A percentile compares a stretch with the other conserved stretches of the same genome.
These are phyloP conservation scores for Equus przewalskii DNA, from an alignment of 2,113 vertebrate species.

Conservation along the genomic window DNA sequence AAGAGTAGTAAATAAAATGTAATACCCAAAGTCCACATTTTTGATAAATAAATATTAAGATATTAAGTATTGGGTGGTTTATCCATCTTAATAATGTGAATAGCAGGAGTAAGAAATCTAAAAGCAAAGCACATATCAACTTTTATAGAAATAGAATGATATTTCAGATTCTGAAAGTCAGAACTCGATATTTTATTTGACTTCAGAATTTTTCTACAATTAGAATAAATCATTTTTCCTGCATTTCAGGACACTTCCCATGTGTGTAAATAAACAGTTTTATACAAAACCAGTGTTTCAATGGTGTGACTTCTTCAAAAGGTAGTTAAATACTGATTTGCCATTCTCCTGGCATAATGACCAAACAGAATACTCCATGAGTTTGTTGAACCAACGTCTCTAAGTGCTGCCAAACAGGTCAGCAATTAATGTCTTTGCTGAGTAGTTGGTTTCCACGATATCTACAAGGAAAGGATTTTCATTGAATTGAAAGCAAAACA, in stretches of 20 bases:
- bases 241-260: background rate
- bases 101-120: background rate
- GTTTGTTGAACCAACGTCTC: conserved; percentile 68
- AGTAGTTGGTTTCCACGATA: conserved; percentile 70
- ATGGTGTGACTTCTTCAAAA: conserved; percentile 56
- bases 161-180: conserved; percentile 29
- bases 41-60: conserved; percentile 23
- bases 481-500: conserved; percentile 70
- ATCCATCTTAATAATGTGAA: background rate
- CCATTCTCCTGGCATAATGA: conserved; percentile 74
- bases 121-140: conserved; percentile 11
- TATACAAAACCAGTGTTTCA: conserved; percentile 56
- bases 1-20: conserved; percentile 24
- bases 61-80: background rate
- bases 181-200: conserved; percentile 43
- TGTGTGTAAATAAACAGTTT: conserved; percentile 32
- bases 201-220: background rate
- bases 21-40: background rate
- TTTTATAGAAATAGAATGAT: conserved; percentile 41
- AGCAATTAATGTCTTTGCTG: conserved; percentile 81
- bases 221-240: conserved; percentile 49
- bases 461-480: conserved; percentile 73
- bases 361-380: conserved; percentile 67
- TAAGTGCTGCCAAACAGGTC: conserved; percentile 71
- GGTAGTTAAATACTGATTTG: conserved; percentile 79